phyloP scores from a whole-genome alignment of 2,888 invertebrate species.

The Acleris laterana region DNA sequence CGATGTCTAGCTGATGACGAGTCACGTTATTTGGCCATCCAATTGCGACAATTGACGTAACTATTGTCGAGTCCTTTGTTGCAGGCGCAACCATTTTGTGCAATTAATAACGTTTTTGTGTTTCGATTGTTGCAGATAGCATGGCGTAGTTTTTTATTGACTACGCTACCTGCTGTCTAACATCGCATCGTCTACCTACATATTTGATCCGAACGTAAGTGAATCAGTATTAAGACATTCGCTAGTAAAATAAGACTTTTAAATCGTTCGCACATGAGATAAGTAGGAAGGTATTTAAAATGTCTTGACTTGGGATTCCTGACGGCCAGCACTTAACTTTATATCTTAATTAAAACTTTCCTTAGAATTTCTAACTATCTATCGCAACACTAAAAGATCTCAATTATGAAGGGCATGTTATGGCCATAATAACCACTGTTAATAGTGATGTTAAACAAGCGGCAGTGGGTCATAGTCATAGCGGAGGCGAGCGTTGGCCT shows the following conservation, averaged over 20 bases:
- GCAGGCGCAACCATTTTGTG: conserved; percentile 11
- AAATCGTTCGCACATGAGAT: neutral
- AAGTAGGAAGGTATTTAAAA: neutral
- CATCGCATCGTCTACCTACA: conserved; percentile 30
- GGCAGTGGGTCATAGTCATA: conserved; percentile 64
- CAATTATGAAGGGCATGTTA: conserved; percentile 31
- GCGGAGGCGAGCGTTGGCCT: conserved; percentile 41
- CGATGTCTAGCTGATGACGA: conserved; percentile 9
- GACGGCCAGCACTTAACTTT: neutral
- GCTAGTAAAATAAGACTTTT: neutral
- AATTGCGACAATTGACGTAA: conserved; percentile 13
- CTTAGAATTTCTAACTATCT: conserved; percentile 16
- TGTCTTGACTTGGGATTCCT: neutral
- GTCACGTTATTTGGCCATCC: conserved; percentile 8
- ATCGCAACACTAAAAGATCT: conserved; percentile 8
- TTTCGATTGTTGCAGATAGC: conserved; percentile 63
- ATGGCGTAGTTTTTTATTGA: conserved; percentile 55
- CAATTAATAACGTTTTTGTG: conserved; percentile 36
- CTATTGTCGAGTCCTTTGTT: conserved; percentile 10
- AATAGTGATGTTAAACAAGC: conserved; percentile 26
- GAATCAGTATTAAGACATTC: neutral
- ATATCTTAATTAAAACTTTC: conserved; percentile 28
- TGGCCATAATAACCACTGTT: conserved; percentile 26
- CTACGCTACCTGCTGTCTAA: conserved; percentile 47
- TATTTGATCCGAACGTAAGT: conserved; percentile 31